Base-by-base conservation (phyloP, 1,140 invertebrate species). In the Megalonaias nervosa region DNA sequence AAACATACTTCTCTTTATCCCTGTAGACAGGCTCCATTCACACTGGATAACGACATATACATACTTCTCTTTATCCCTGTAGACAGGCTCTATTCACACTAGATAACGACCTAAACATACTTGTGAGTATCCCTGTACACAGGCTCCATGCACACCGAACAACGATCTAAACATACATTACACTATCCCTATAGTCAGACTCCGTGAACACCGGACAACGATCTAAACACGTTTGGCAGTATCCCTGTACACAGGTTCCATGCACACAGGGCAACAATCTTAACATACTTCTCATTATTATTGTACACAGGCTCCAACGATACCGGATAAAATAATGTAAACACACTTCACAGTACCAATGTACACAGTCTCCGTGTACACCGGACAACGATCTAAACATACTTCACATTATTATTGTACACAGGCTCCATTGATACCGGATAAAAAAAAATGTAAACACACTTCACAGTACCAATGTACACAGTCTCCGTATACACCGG, bases 1-100 rank as follows among this genome's bases (percentile, higher is more conserved):
- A 48, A 60, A 71, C 75, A 66, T 69, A 78, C 76, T 16, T 73
- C 23, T 69, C 70, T 73, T 19, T 78, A 69, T 26, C 76, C 76
- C 38, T 68, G 64, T 12, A 78, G 31, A 60, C 76, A 78, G 12
- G 19, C 65, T 66, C 70, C 76, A 15, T 26, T 26, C 58, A 64
- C 61, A 12, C 76, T 71, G 11, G 65, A 31, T 31, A 31, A 31
- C 26, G 2, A 31, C 2, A 2, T 31, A 31, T 3, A 31, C 26
- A 31, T 31, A 31, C 2, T 31, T n/a, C n/a, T n/a, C n/a, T n/a
- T n/a, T n/a, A n/a, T n/a, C n/a, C n/a, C n/a, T 31, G 26, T 31
- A 31, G 26, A 31, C 1, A 31, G 26, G 26, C 26, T 31, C 26
- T 4, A 31, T 31, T 31, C 26, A 31, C 26, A 31, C 26, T 31